Conservation (phyloP, 2,113 vertebrate species). For the Seriola aureovittata region DNA sequence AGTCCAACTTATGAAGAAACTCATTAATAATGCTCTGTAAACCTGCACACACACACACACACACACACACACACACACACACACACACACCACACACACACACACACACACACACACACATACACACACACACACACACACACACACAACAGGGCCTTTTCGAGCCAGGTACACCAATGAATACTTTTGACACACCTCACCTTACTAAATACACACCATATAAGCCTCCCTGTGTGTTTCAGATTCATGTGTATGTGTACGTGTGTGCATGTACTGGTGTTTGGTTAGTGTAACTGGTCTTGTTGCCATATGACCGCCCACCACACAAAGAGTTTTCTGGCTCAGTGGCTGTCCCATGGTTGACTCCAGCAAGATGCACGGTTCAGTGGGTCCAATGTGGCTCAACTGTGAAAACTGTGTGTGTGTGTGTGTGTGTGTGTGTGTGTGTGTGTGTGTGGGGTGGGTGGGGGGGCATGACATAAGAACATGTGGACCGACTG, state of each 20-base stretch:
- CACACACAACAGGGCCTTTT: slow-evolving; percentile 4
- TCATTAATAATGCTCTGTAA: slow-evolving; percentile 13
- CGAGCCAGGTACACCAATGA: slow-evolving; percentile 7
- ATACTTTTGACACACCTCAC: slow-evolving; percentile 33
- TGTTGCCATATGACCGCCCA: slow-evolving; percentile 47
- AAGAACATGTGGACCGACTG: not conserved
- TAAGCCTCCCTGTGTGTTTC: slow-evolving; percentile 1
- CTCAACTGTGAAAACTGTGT: slow-evolving; percentile 54
- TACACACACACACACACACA: not conserved
- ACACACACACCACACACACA: slow-evolving; percentile 9
- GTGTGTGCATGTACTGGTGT: slow-evolving; percentile 24
- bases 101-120: not conserved
- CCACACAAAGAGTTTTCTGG: slow-evolving; percentile 70
- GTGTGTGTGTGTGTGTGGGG: too few species aligned
- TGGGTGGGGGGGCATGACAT: too few species aligned
- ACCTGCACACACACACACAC: slow-evolving; percentile 8
- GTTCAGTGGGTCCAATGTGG: slow-evolving; percentile 58
- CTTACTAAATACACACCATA: slow-evolving; percentile 44
- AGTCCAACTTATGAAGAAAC: slow-evolving; percentile 14
- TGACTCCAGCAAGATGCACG: slow-evolving; percentile 68
- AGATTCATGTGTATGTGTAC: not conserved
- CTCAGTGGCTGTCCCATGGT: slow-evolving; percentile 67
- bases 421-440: too few species aligned
- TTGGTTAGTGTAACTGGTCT: slow-evolving; percentile 49
- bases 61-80: slow-evolving; percentile 10